Evolutionary conservation across 2,797 vertebrate species (phyloP).

Genomic region (Catharus ustulatus): DNA sequence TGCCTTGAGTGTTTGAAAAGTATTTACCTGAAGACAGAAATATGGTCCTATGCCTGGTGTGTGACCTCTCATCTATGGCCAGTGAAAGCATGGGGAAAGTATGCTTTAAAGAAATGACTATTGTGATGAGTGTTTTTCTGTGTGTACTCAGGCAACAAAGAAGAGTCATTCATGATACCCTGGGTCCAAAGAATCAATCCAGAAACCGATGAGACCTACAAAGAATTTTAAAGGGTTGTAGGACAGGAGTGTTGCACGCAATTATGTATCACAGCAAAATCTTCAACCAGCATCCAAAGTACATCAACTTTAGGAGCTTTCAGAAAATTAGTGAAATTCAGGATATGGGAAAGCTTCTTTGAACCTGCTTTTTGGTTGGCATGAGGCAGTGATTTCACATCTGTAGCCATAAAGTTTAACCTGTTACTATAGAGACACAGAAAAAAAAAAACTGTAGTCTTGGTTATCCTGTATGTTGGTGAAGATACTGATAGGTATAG

Average conservation of each 20-base stretch:
- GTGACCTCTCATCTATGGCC: neutral
- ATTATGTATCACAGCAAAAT: neutral
- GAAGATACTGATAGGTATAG: neutral
- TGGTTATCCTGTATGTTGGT: neutral
- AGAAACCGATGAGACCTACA: neutral
- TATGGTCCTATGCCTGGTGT: neutral
- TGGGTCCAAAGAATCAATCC: neutral
- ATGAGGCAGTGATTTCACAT: neutral
- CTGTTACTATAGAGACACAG: neutral
- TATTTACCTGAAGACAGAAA: slow-evolving; percentile 9
- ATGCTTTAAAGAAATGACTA: neutral
- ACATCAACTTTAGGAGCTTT: neutral
- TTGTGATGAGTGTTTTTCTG: neutral
- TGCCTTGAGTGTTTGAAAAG: neutral
- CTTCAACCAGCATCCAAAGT: neutral
- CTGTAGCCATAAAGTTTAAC: neutral
- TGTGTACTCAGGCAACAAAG: neutral
- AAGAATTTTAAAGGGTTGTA: neutral
- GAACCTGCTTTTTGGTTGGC: neutral
- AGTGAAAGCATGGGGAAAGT: neutral
- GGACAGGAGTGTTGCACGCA: neutral
- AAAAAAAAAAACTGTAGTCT: neutral
- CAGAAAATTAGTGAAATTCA: neutral
- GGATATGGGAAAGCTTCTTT: neutral
- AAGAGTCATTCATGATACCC: neutral